Conservation (phyloP, 2,888 invertebrate species). For the Agrochola lychnidis region DNA sequence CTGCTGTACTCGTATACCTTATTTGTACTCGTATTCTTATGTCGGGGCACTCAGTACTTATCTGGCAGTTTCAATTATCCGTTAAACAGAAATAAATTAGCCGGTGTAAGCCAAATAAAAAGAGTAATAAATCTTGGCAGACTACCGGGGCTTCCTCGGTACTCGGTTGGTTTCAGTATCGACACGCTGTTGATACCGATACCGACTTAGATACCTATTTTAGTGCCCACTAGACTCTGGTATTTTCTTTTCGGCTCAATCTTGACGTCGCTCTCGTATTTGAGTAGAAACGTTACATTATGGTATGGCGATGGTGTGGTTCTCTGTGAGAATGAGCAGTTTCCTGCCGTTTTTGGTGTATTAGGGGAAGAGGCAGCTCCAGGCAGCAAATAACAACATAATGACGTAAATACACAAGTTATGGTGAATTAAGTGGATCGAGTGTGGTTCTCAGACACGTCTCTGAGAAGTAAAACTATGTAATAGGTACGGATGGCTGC, state of each 20-base stretch:
- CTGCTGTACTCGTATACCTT: not conserved
- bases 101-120: conserved; percentile 6
- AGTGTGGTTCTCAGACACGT: too few relatives aligned
- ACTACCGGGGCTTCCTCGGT: not conserved
- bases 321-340: too few relatives aligned
- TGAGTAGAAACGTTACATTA: not conserved
- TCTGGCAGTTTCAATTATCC: conserved; percentile 8
- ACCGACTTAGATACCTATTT: not conserved
- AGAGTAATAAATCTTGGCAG: not conserved
- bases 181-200: not conserved
- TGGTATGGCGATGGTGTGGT: too few relatives aligned
- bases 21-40: not conserved
- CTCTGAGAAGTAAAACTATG: too few relatives aligned
- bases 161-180: not conserved
- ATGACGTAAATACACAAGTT: too few relatives aligned
- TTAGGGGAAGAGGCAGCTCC: too few relatives aligned
- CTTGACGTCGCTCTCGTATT: not conserved
- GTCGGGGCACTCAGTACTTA: not conserved
- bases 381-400: too few relatives aligned
- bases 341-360: not conserved
- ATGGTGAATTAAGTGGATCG: too few relatives aligned
- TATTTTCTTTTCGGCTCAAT: not conserved
- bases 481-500: too few relatives aligned
- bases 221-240: not conserved
- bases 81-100: conserved; percentile 17